Evolutionary conservation across 2,888 invertebrate genomes (phyloP).

Genomic region (Sericinus montela): DNA sequence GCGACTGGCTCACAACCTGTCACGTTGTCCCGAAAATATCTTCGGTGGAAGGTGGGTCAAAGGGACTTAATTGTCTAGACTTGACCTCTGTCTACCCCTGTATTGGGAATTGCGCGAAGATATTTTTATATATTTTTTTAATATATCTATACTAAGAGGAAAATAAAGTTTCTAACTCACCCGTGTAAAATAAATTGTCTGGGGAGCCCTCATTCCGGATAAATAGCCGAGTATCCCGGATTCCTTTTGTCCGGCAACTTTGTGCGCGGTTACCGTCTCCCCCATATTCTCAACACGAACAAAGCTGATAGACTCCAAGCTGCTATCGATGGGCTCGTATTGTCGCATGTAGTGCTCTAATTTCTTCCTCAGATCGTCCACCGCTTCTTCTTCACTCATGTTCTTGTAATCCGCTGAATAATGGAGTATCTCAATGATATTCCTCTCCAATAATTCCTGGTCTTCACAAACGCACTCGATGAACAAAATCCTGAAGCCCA

Average conservation of each 20-base stretch:
- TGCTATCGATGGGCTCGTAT: slow-evolving; percentile 88
- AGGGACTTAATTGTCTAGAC: too few species aligned
- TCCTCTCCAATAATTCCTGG: slow-evolving; percentile 64
- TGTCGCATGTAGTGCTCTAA: slow-evolving; percentile 90
- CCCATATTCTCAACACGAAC: slow-evolving; percentile 77
- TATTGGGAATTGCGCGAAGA: too few species aligned
- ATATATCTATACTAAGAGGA: neutral
- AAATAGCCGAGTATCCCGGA: slow-evolving; percentile 92
- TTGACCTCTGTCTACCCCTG: too few species aligned
- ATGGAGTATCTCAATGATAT: slow-evolving; percentile 86
- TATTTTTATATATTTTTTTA: too few species aligned
- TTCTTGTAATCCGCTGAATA: slow-evolving; percentile 92
- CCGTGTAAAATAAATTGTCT: slow-evolving; percentile 93
- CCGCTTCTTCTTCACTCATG: slow-evolving; percentile 87
- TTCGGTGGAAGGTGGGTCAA: too few species aligned
- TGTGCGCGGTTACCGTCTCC: slow-evolving; percentile 84
- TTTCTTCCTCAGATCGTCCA: slow-evolving; percentile 88
- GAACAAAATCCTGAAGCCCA: slow-evolving; percentile 92
- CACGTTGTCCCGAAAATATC: too few species aligned
- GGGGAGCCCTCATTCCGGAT: slow-evolving; percentile 90
- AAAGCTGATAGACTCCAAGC: slow-evolving; percentile 74
- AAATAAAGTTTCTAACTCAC: slow-evolving; percentile 72
- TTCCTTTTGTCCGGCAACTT: slow-evolving; percentile 88
- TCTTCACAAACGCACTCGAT: slow-evolving; percentile 96
- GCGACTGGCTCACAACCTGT: too few species aligned